Percentiles rank a stretch among this genome's conserved stretches.
Conservation (phyloP, 2,797 vertebrate genomes). For the Craterocephalus amniculus region DNA sequence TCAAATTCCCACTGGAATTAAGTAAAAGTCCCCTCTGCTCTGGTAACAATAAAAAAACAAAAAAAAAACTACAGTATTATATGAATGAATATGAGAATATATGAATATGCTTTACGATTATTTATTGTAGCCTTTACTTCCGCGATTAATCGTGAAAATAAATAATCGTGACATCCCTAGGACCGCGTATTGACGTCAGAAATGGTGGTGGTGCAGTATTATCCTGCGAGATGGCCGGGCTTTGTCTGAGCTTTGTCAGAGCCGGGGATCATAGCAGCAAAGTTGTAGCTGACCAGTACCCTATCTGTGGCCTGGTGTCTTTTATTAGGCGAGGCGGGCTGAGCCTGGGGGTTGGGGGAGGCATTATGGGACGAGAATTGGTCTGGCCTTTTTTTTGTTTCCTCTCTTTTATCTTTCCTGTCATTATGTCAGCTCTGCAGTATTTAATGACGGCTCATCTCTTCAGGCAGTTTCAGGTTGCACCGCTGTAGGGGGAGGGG, state of each 20-base stretch:
- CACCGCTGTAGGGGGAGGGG: conserved; percentile 66
- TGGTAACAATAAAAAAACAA: no score
- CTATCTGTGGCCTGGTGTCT: conserved; percentile 67
- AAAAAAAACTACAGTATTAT: no score
- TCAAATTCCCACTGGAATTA: no score
- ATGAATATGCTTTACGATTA: no score
- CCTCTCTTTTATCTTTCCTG: conserved; percentile 81
- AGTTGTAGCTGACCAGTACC: conserved; percentile 69
- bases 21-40: no score
- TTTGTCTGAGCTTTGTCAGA: conserved; percentile 53
- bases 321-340: conserved; percentile 73
- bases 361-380: conserved; percentile 77
- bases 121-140: no score
- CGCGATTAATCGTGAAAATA: no score
- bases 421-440: conserved; percentile 83
- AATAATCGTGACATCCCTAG: no score
- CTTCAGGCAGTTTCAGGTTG: conserved; percentile 83
- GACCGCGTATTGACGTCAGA: conserved; percentile 32
- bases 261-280: conserved; percentile 62
- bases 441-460: conserved; percentile 84
- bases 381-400: conserved; percentile 78
- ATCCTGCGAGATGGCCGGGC: conserved; percentile 30
- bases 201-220: conserved; percentile 26
- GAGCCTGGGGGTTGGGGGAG: conserved; percentile 64
- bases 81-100: no score